A percentile compares a stretch with the other conserved stretches of the same genome.
phyloP scores from a whole-genome alignment of 1,140 invertebrate species.

The Wasmannia auropunctata region DNA sequence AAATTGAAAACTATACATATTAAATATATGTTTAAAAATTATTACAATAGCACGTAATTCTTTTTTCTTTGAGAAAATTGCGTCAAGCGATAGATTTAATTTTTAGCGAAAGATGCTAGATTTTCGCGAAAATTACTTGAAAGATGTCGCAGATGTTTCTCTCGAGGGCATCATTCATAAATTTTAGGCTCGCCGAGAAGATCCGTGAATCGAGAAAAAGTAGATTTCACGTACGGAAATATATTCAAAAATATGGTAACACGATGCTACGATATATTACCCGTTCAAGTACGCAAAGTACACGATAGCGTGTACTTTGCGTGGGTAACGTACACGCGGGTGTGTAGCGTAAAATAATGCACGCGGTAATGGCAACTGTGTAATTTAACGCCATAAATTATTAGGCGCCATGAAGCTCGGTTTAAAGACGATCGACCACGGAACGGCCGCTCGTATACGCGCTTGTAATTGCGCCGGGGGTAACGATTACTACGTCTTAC shows the following conservation, averaged over 20 bases:
- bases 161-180: not conserved
- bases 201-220: not conserved
- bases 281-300: too few relatives aligned
- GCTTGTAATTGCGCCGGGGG: not conserved
- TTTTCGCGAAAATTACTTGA: not conserved
- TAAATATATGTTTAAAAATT: not conserved
- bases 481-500: not conserved
- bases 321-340: not conserved
- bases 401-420: conserved; percentile 8
- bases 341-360: conserved; percentile 12
- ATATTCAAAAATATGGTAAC: conserved; percentile 16
- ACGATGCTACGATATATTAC: not conserved
- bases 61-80: not conserved
- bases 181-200: not conserved
- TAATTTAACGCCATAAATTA: conserved; percentile 45
- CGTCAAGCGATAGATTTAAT: not conserved
- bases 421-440: conserved; percentile 47
- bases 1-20: not conserved
- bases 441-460: not conserved
- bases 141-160: not conserved
- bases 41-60: not conserved
- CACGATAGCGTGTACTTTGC: not conserved
- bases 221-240: not conserved
- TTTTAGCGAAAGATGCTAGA: not conserved
- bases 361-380: conserved; percentile 18